These are phyloP conservation scores for Circaetus gallicus DNA, from an alignment of 2,113 vertebrate genomes.

Conservation along the genomic window DNA sequence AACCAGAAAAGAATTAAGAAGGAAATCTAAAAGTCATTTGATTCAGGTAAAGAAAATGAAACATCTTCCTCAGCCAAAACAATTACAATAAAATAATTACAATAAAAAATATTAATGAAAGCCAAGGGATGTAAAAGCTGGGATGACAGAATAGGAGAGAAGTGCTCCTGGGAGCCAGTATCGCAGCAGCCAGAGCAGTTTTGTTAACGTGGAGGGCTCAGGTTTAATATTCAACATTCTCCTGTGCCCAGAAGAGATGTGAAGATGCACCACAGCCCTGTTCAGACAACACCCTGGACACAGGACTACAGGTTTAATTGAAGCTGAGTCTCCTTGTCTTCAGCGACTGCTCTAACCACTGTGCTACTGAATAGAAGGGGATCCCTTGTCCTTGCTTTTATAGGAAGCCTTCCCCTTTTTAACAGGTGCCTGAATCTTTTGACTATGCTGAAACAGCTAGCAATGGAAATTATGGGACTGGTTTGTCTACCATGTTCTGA, in stretches of 20 bases:
- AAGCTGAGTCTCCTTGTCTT: background rate
- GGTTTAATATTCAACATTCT: background rate
- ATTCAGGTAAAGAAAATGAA: background rate
- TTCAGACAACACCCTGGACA: background rate
- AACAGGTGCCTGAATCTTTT: background rate
- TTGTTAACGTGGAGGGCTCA: background rate
- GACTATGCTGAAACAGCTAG: background rate
- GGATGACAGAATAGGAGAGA: background rate
- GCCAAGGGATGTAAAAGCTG: background rate
- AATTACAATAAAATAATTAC: background rate
- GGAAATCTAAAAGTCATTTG: background rate
- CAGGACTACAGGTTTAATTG: background rate
- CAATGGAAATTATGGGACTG: background rate
- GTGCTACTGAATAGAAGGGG: background rate
- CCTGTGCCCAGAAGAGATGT: background rate
- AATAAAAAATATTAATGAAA: background rate
- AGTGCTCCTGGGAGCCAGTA: background rate
- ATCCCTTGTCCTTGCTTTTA: background rate
- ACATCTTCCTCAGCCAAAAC: background rate
- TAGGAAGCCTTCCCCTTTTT: background rate
- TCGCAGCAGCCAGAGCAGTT: background rate
- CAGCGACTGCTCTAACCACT: background rate
- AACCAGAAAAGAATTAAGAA: background rate
- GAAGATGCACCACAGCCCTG: background rate
- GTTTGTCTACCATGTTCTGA: constrained; percentile 12